phyloP scores from a whole-genome alignment of 1,140 invertebrate genomes.

The Drosophila triauraria region DNA sequence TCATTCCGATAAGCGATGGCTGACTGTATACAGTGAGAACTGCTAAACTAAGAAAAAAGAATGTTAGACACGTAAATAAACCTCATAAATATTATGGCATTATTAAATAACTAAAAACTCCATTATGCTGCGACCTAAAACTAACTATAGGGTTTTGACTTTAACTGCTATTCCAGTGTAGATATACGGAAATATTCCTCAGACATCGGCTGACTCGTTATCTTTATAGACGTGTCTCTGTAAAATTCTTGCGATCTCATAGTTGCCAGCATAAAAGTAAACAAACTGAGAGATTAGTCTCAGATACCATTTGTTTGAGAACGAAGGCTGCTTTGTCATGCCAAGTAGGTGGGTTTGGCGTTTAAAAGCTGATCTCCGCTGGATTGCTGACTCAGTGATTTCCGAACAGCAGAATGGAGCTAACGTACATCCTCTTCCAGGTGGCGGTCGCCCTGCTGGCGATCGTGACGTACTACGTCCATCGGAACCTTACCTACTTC shows the following conservation, averaged over 20 bases:
- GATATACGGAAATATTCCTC: not conserved
- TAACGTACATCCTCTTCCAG: slow-evolving; percentile 48
- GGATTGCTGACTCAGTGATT: not conserved
- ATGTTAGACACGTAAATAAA: not conserved
- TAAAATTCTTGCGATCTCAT: slow-evolving; percentile 5
- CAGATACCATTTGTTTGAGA: not conserved
- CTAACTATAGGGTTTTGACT: not conserved
- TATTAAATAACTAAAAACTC: too few relatives aligned
- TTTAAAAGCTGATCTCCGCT: slow-evolving; percentile 24
- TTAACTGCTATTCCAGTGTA: not conserved
- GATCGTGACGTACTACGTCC: slow-evolving; percentile 16
- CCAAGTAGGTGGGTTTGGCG: slow-evolving; percentile 3
- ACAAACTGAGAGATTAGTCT: slow-evolving; percentile 25
- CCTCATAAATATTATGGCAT: not conserved
- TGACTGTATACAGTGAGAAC: not conserved
- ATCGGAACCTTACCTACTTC: slow-evolving; percentile 63
- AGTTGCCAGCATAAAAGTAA: slow-evolving; percentile 21
- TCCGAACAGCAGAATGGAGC: slow-evolving; percentile 15
- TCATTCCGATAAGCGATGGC: not conserved
- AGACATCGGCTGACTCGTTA: not conserved
- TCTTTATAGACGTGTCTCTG: not conserved
- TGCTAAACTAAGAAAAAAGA: not conserved
- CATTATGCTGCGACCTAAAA: too few relatives aligned
- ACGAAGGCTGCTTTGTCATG: slow-evolving; percentile 11
- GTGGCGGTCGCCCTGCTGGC: slow-evolving; percentile 38